These are phyloP conservation scores for Psammodynastes pulverulentus DNA, from an alignment of 2,113 vertebrate genomes.

Conservation along the genomic window DNA sequence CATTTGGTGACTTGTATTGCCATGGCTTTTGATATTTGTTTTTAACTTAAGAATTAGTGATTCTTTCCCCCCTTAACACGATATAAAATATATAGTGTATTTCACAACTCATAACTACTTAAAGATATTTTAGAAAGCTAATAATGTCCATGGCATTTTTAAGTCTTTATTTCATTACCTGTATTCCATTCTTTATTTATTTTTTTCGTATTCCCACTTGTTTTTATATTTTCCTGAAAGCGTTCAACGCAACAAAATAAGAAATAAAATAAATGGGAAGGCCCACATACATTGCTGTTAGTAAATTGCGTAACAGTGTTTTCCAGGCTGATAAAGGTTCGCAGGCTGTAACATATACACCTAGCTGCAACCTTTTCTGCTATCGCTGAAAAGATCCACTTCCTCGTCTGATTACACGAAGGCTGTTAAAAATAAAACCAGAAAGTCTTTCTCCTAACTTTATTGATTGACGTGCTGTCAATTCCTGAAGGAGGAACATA, in stretches of 20 bases:
- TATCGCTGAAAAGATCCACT: background rate
- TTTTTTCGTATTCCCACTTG: background rate
- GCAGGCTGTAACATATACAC: background rate
- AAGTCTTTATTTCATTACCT: background rate
- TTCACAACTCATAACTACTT: background rate
- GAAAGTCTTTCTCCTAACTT: background rate
- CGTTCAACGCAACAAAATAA: background rate
- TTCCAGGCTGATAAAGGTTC: background rate
- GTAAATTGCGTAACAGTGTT: background rate
- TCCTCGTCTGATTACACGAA: background rate
- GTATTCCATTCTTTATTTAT: background rate
- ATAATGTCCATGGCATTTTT: background rate
- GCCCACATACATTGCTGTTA: background rate
- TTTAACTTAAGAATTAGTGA: background rate
- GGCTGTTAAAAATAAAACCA: background rate
- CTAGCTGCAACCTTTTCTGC: background rate
- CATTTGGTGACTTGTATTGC: background rate
- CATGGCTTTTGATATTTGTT: background rate
- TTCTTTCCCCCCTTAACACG: background rate
- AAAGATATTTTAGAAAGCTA: background rate
- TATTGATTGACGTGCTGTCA: background rate
- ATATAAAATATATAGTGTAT: background rate
- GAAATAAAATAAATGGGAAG: background rate
- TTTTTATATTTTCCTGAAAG: background rate
- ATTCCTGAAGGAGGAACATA: background rate